Evolutionary conservation across 2,113 vertebrate genomes (phyloP).

Genomic region (Podiceps cristatus): DNA sequence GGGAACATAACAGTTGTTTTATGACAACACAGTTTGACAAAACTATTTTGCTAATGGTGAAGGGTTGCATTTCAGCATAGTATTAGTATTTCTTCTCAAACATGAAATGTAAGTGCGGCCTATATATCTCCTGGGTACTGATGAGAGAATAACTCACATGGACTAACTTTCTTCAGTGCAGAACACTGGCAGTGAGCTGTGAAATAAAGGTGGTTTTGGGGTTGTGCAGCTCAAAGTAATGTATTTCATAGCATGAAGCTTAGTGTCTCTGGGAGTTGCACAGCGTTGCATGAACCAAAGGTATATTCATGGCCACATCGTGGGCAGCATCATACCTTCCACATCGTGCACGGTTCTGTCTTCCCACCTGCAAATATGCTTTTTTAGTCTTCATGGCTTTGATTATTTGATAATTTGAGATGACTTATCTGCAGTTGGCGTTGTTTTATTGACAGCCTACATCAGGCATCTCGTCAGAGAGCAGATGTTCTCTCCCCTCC

Average conservation of each 20-base stretch:
- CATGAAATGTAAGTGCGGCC: not conserved
- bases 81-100: conserved; percentile 39
- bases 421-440: conserved; percentile 17
- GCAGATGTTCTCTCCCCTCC: conserved; percentile 12
- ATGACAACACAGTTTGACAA: not conserved
- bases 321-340: not conserved
- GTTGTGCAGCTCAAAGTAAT: not conserved
- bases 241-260: not conserved
- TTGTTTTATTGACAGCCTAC: conserved; percentile 43
- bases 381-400: not conserved
- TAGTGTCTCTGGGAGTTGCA: not conserved
- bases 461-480: conserved; percentile 31
- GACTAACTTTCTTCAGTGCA: conserved; percentile 22
- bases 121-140: conserved; percentile 13
- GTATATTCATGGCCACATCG: not conserved
- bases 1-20: conserved; percentile 8
- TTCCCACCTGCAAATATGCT: not conserved
- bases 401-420: conserved; percentile 10
- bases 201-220: conserved; percentile 22
- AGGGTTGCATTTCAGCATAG: not conserved
- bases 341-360: not conserved
- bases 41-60: conserved; percentile 29
- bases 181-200: not conserved
- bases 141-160: not conserved
- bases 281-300: not conserved